Base-by-base conservation (phyloP, 2,797 vertebrate species). In the Acrossocheilus wenchowensis region DNA sequence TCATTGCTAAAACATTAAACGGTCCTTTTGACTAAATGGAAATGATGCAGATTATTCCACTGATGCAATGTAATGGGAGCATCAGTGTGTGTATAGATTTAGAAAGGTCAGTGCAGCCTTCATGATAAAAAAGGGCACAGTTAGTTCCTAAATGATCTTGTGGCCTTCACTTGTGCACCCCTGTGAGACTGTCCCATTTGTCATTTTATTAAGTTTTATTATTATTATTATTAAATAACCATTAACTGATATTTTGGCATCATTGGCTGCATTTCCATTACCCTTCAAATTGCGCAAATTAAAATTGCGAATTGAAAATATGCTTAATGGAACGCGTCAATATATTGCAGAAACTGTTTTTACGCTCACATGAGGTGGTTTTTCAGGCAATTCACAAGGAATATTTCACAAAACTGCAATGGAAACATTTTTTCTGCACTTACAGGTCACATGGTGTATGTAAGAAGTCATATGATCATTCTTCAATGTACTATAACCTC, bases 31-130 rank as follows among this genome's bases (percentile, higher is more conserved):
- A 45, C 23, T 77, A 34, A 84, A 30, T 39, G 45, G 23, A 52
- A 41, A 41, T 84, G 21, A 84, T 84, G 72, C 14, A 5, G 41
- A 23, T 48, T 36, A 17, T 83, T 83, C 71, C 19, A 36, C 57
- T 68, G 34, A 84, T 84, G 60, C 11, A 6, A 17, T 52, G 23
- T 84, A 68, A 78, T 68, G 57, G 41, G 19, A 83, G 54, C 71
- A 64, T 75, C 72, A 26, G 57, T 30, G 43, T 50, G 64, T 68
- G 34, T 36, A 1, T 39, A 39, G 4, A 39, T 68, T 39, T 78
- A 8, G 4, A 84, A 78, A 69, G 73, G 62, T 84, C 83, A 69
- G 4, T 41, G 23, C 23, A 54, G 34, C 5, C 12, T 66, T 75
- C 14, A 14, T 10, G 34, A 68, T 36, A 6, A 8, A 50, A 77